Evolutionary conservation across 2,113 vertebrate genomes (phyloP), one percentile per base, ranked within the genome.

Genomic region (Arenaria interpres): DNA sequence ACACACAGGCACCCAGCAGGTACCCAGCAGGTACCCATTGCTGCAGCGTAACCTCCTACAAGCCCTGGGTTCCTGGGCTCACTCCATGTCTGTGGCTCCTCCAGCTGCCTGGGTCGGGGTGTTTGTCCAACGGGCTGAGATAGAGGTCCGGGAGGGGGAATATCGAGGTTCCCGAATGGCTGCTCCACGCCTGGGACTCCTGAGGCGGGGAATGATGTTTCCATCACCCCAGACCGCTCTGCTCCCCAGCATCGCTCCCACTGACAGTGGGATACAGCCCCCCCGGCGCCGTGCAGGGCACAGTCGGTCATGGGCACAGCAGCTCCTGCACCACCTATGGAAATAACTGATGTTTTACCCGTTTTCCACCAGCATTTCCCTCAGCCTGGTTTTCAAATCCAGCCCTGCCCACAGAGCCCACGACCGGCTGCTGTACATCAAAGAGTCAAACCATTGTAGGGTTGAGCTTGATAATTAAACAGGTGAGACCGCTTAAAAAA

Each of bases 241-340:
- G 14, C 41, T 82, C 59, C 45, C 54, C 16, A 7, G 4, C 9
- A 19, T 16, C 2, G 7, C 53, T 28, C 28, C 37, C 14, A 22
- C n/a, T 6, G 0, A 2, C 33, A 10, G 46, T 30, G 66, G 66
- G 48, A 21, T 39, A 30, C 27, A 21, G 10, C 18, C n/a, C 32
- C 32, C 54, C 48, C 11, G 12, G 48, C 23, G 7, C 48, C 22
- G 24, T 3, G 23, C 50, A 50, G 50, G 50, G 23, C 23, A 24
- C 50, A 7, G 23, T 7, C 23, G 23, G 50, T 25, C 50, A 50
- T 7, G 10, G 9, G 24, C 45, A 3, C 75, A 45, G 88, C 78
- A 21, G 1, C 6, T 74, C 76, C n/a, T 51, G 3, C 7, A 0
- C 13, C 41, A 18, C 4, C 76, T 6, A 0, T 1, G 7, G 51